Evolutionary conservation across 2,888 invertebrate species (phyloP).

Genomic region (Scaptomyza polygonia): DNA sequence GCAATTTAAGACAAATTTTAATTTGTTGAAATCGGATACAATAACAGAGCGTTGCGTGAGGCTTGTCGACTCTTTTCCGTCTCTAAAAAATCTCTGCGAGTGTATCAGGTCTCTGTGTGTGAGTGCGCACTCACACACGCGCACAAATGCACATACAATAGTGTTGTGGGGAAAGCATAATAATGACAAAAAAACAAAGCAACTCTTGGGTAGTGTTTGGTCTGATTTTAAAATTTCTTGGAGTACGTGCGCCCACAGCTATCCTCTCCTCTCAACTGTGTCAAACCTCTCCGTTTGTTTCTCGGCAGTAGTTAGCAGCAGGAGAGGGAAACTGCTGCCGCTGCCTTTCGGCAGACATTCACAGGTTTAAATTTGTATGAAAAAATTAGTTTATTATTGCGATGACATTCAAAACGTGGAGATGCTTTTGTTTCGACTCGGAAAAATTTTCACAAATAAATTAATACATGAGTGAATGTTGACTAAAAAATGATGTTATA

Average conservation of each 20-base stretch:
- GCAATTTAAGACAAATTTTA: constrained; percentile 34
- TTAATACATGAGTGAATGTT: constrained; percentile 50
- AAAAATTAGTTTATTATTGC: constrained; percentile 72
- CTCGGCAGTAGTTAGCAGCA: constrained; percentile 47
- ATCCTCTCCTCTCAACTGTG: constrained; percentile 57
- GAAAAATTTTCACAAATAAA: constrained; percentile 28
- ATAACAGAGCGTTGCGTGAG: constrained; percentile 52
- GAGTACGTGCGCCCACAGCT: constrained; percentile 54
- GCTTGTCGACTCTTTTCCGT: constrained; percentile 39
- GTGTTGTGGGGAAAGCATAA: constrained; percentile 41
- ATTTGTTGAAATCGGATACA: constrained; percentile 61
- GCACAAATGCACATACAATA: constrained; percentile 15
- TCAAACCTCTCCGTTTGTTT: constrained; percentile 57
- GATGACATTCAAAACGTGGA: constrained; percentile 63
- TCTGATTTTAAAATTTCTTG: constrained; percentile 57
- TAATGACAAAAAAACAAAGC: constrained; percentile 35
- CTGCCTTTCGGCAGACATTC: constrained; percentile 43
- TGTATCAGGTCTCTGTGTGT: constrained; percentile 2
- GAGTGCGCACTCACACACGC: constrained; percentile 37
- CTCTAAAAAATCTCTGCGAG: constrained; percentile 21
- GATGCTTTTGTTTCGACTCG: constrained; percentile 50
- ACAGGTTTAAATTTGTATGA: constrained; percentile 66
- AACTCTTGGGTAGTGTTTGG: constrained; percentile 52
- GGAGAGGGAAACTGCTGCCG: constrained; percentile 48
- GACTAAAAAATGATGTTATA: constrained; percentile 34